phyloP scores from a whole-genome alignment of 2,797 vertebrate genomes.

The Eremophila alpestris region DNA sequence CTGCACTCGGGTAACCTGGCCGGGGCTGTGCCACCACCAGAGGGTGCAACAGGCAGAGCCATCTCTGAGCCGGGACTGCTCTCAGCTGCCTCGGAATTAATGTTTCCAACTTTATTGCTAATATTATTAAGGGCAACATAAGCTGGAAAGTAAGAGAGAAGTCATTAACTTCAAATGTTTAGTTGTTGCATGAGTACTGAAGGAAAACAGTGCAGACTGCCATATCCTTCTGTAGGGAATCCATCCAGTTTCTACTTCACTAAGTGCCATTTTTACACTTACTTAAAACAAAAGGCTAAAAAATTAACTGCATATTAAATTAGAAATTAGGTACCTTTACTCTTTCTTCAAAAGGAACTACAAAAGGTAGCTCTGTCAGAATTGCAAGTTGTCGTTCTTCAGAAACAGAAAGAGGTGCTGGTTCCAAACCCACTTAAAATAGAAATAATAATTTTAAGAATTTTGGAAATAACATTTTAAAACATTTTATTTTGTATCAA shows the following conservation, averaged over 20 bases:
- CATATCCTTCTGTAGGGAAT: not conserved
- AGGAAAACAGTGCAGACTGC: not conserved
- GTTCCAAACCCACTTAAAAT: conserved; percentile 89
- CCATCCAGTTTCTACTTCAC: not conserved
- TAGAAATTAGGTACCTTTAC: conserved; percentile 87
- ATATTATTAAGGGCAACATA: not conserved
- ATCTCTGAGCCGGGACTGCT: not conserved
- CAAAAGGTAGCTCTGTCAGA: conserved; percentile 96
- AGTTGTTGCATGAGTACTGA: not conserved
- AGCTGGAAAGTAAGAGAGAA: not conserved
- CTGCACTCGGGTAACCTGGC: not conserved
- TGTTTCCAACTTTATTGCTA: not conserved
- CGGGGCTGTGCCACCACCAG: not conserved
- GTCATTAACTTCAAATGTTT: not conserved
- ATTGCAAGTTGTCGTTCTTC: conserved; percentile 97
- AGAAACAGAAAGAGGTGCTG: conserved; percentile 93
- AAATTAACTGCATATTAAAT: not conserved
- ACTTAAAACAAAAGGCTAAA: not conserved
- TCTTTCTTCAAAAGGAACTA: conserved; percentile 97
- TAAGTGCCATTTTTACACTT: not conserved
- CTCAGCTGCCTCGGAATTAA: not conserved
- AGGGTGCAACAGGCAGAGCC: not conserved
- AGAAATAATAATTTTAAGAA: not conserved
- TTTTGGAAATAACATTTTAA: not conserved
- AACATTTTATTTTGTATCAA: not conserved